Evolutionary conservation across 2,797 vertebrate species (phyloP), one percentile per base, ranked within the genome.

Genomic region (Cyprinella venusta): DNA sequence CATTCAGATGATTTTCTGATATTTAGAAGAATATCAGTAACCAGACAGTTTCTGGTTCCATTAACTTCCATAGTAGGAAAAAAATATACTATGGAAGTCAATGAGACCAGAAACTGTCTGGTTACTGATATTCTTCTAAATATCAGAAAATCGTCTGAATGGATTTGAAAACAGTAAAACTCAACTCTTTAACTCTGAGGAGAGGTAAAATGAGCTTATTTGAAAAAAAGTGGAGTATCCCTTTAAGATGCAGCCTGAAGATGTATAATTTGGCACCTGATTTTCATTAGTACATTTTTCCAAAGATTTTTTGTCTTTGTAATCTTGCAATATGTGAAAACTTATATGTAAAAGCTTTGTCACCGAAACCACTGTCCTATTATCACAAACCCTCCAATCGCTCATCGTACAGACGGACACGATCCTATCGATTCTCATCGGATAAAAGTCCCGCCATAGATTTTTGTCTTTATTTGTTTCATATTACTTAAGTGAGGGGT

Each of bases 291-390:
- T 18, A 64, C 33, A 16, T n/a, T n/a, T n/a, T n/a, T n/a, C n/a
- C n/a, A n/a, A n/a, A 18, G 12, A 26, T 42, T 69, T 30, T 30
- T 36, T 69, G 0, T 21, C n/a, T 15, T n/a, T 68, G 6, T 42
- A 69, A 45, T 70, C n/a, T 70, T 30, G 69, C 4, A 9, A 48
- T 45, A 19, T 33, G 9, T 52, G 12, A 76, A 76, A 76, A 26
- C 13, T 16, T 76, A 36, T n/a, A n/a, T n/a, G n/a, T n/a, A n/a
- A n/a, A n/a, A n/a, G n/a, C 56, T 76, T 61, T 76, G 74, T 42
- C 54, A 61, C 36, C 26, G 56, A 63, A 76, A 45, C 38, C 26
- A 16, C 38, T 63, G 75, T 42, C 54, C 13, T 26, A n/a, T 61
- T 63, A 70, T 45, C 21, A 45, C 12, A 38, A 74, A 36, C 26